Base-by-base conservation (phyloP, 2,888 invertebrate genomes). In the Baronia brevicornis region DNA sequence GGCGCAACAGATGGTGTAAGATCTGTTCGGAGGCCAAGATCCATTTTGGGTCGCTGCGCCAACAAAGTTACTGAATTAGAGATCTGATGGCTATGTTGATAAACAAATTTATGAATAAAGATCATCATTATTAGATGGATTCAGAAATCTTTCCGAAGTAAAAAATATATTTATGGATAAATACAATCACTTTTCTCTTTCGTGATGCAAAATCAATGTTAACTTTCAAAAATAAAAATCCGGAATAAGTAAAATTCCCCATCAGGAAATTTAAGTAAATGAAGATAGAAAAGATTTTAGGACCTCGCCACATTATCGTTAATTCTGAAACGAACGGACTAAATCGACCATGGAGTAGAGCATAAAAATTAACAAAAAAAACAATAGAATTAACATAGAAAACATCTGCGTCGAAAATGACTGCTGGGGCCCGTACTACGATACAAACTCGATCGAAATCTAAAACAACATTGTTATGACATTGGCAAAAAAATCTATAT, bases 351-450 rank as follows among this genome's bases (percentile, higher is more conserved):
- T 73, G 78, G 79, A 74, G 64, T 60, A 50, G 60, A 57, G 65
- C 78, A 80, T 82, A 80, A 82, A 78, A 80, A 82, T 82, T 82
- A 80, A 78, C 79, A 80, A 80, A 82, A 80, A n/a, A 84, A 80
- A 82, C 82, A 79, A 80, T 82, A 73, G 78, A 75, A 84, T 84
- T 84, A 70, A 79, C 82, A 82, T 84, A 80, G 79, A 78, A 75
- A 82, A 77, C 82, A 84, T 82, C 82, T 82, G 82, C 64, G 72
- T 62, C 58, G 60, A 55, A 65, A 78, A 72, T 64, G 61, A 63
- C 62, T 63, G 53, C 48, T 49, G 45, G 5, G 34, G 27, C 11
- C 37, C 48, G 43, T 14, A 6, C 3, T 5, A 6, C 14, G 6
- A 31, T 19, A 4, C 24, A 20, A 26, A 33, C 24, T 31, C 33